Base-by-base conservation (phyloP, 2,113 vertebrate species). In the Phylloscopus whistleri region DNA sequence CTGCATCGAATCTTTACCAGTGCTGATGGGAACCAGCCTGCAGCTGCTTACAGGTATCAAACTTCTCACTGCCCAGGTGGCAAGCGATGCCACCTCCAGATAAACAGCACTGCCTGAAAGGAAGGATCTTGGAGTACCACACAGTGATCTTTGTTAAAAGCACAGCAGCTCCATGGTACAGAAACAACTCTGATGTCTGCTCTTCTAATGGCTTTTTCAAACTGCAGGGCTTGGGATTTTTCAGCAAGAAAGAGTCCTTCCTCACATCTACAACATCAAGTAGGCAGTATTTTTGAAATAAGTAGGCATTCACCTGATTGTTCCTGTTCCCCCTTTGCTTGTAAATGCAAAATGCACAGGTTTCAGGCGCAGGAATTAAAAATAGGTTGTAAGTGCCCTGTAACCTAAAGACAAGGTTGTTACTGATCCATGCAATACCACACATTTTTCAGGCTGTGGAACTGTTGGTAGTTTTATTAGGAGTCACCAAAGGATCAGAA, bases 1-100 rank as follows among this genome's bases (percentile, higher is more conserved):
- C 98, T 99, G 60, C 97, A 99, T 53, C 98, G 98, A 3, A 67
- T 99, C 80, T 99, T 99, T 82, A 98, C 98, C 82, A 97, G 56
- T 63, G 97, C 97, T 59, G 97, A 98, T 76, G 98, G 97, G 31
- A 96, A 75, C 49, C 97, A 98, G 30, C 73, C 97, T 2, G 92
- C 98, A 82, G 98, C 99, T 84, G 96, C 98, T 16, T 98, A 98
- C 98, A 99, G 99, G 99, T 99, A 98, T 67, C 31, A 3, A 18
- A 78, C 72, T 83, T 69, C 87, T 82, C 70, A 78, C 75, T 76
- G 44, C 31, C 31, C 56, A 70, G 79, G 62, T 64, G 62, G 62
- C 62, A 87, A 43, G 62, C 0, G 7, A 74, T 93, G 83, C 76
- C 89, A 33, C 74, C 37, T n/a, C 68, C 64, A 67, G 77, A 66